A percentile compares a stretch with the other conserved stretches of the same genome.
Conservation (phyloP, 2,888 invertebrate genomes). For the Cephus nigrinus region DNA sequence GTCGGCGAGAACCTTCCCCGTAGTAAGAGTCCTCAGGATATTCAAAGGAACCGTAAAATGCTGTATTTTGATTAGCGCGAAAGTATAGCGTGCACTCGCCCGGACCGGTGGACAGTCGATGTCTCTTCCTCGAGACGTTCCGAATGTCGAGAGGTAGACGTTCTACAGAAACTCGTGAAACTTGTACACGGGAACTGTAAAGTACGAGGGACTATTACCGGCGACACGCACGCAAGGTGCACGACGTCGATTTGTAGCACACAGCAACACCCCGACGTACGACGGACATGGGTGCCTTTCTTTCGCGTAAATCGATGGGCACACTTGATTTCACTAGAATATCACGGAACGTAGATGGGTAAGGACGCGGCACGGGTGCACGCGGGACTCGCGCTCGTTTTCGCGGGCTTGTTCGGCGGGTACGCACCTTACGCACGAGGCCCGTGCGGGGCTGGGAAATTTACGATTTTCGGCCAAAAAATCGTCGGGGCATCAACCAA, state of each 20-base stretch:
- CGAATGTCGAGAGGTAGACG: not conserved
- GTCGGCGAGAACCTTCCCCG: not conserved
- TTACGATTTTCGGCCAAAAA: conserved; percentile 54
- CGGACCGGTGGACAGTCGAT: not conserved
- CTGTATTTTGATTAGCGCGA: not conserved
- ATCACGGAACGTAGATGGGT: conserved; percentile 7
- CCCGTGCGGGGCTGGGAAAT: conserved; percentile 51
- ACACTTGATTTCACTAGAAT: conserved; percentile 51
- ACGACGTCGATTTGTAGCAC: conserved; percentile 28
- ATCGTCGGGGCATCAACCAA: conserved; percentile 61
- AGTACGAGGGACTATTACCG: conserved; percentile 34
- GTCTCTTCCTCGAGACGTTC: not conserved
- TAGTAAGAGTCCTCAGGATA: not conserved
- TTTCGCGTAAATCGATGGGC: conserved; percentile 53
- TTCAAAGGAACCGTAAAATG: not conserved
- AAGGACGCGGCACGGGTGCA: conserved; percentile 12
- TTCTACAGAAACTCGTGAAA: conserved; percentile 4
- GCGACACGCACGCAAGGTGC: conserved; percentile 40
- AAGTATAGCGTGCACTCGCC: conserved; percentile 4
- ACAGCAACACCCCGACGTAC: conserved; percentile 49
- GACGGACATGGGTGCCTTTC: conserved; percentile 40
- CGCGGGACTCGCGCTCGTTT: not conserved
- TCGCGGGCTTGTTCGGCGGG: conserved; percentile 17
- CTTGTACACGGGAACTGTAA: conserved; percentile 2
- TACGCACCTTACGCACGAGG: conserved; percentile 54